Base-by-base conservation (phyloP, 1,140 invertebrate genomes). In the Bombus fervidus region DNA sequence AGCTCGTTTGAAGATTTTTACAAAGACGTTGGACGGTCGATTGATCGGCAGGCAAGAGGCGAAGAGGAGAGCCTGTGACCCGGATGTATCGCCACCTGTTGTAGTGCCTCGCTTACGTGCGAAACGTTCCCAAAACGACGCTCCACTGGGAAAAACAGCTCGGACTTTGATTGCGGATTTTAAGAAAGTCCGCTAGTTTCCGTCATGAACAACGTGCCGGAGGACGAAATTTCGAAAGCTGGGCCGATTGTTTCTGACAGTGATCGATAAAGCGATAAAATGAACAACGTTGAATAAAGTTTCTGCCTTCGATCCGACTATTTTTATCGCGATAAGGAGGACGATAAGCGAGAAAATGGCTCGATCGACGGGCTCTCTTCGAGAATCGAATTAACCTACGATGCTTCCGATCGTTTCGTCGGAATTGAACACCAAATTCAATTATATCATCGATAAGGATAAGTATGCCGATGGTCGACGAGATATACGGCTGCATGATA, bases 61-160 rank as follows among this genome's bases (percentile, higher is more conserved):
- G 31, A 34, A 59, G 15, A 15, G 34, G 0, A 12, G 37, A 31
- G 43, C 71, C 47, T 69, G n/a, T 62, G 82, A 80, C 83, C 76
- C 68, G 57, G 77, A 72, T 80, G 68, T 31, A 72, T 79, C 76
- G 57, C 76, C 83, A 85, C 83, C 83, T 85, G 83, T 85, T 85
- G 83, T 85, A 80, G 57, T 34, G 13, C 5, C 22, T 31, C 39
- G 28, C 18, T 41, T 74, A 73, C 39, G 71, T 73, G 71, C 71
- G 71, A 22, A 73, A 69, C 5, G 28, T 73, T 43, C 6, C 39
- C 4, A 25, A n/a, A 69, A 41, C 39, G 39, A 8, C 9, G 9
- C 8, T 31, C 28, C n/a, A 15, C 9, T 41, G 37, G 71, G 39
- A 10, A 39, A 28, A 71, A 12, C 18, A 37, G 37, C 28, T 71